Conservation (phyloP, 2,888 invertebrate genomes). For the Liodrosophila aerea region DNA sequence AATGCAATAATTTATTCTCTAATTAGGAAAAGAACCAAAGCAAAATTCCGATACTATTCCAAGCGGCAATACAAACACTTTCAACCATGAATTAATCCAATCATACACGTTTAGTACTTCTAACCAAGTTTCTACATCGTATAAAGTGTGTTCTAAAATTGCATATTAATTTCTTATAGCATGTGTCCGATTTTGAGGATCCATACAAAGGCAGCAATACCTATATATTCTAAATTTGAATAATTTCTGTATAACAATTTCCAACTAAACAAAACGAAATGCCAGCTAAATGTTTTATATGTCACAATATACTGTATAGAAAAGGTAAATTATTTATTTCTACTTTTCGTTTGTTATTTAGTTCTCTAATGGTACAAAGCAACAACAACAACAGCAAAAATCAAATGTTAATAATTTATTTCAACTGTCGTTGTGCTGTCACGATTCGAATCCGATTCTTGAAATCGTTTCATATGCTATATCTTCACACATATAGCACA, state of each 20-base stretch:
- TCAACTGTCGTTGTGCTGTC: conserved; percentile 61
- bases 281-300: conserved; percentile 69
- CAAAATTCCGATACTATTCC: conserved; percentile 21
- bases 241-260: conserved; percentile 56
- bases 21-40: conserved; percentile 34
- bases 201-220: conserved; percentile 90
- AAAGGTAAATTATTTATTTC: conserved; percentile 62
- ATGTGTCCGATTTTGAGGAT: conserved; percentile 88
- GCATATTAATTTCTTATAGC: conserved; percentile 84
- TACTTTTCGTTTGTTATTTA: conserved; percentile 17
- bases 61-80: background rate
- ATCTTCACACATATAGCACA: conserved; percentile 30
- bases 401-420: conserved; percentile 61
- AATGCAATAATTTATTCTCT: conserved; percentile 17
- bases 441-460: conserved; percentile 35
- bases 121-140: conserved; percentile 11
- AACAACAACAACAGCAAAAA: no score
- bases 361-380: no score
- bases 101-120: conserved; percentile 21
- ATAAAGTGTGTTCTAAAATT: conserved; percentile 55
- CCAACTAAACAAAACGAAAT: conserved; percentile 44
- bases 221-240: conserved; percentile 89
- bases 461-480: conserved; percentile 61
- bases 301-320: conserved; percentile 46
- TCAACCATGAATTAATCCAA: conserved; percentile 12